Base-by-base conservation (phyloP, 1,140 invertebrate genomes). In the Ceratina japonica region DNA sequence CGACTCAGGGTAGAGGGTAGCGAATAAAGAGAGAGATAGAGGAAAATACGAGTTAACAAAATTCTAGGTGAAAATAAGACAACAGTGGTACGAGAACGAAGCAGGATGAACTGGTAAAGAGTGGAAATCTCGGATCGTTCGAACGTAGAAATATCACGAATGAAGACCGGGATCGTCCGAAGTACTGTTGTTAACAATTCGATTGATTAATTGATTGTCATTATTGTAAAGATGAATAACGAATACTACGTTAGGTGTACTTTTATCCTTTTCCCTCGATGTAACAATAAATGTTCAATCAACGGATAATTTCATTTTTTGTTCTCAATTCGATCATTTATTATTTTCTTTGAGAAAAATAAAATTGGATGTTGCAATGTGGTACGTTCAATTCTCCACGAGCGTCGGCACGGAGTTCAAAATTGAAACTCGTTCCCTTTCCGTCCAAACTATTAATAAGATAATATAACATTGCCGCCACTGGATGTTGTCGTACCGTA, bases 201-300 rank as follows among this genome's bases (percentile, higher is more conserved):
- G 15, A 78, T 85, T 84, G 82, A 8, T n/a, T 27, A 12, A 78
- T 85, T 84, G 82, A 85, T 68, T 81, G 83, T 85, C 79, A 85
- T 85, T 78, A 64, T 52, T 85, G 84, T 85, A 81, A 70, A 84
- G 37, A 74, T 56, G 70, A 76, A 75, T 65, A 85, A 81, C 72
- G 77, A 75, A 75, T 80, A 81, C 79, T 85, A 77, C 80, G 74
- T 80, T 86, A 76, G 79, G 73, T 85, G 83, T 83, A 86, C 62
- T 73, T 73, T 52, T 75, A 71, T 69, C 51, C 75, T 71, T 63
- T 83, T 78, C 82, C 81, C 81, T 86, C 84, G 74, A 82, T 86
- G 85, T 86, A 83, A 59, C 37, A 86, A 86, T 86, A 86, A 86
- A 86, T 86, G 83, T 86, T 86, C 84, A 79, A 83, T 83, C 81